Conservation (phyloP, 1,140 invertebrate genomes). For the Elymnias hypermnestra region DNA sequence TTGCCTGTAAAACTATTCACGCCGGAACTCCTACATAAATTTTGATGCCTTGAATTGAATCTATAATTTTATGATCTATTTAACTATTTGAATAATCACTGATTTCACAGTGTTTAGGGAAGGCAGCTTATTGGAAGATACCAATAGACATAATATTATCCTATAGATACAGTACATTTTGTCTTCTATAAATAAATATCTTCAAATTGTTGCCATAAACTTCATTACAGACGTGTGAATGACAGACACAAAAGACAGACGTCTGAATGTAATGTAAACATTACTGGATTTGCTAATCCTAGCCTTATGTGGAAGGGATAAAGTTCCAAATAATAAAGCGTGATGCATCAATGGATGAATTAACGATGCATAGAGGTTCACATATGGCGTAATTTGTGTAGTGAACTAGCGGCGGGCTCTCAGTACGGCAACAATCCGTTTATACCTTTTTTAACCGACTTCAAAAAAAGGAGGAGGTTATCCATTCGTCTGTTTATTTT, state of each 20-base stretch:
- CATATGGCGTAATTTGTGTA: slow-evolving; percentile 11
- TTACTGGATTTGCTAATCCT: neutral
- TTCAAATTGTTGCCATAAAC: neutral
- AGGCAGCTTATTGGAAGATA: too few species aligned
- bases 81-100: too few species aligned
- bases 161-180: too few species aligned
- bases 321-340: neutral
- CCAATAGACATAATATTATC: too few species aligned
- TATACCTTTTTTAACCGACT: too few species aligned
- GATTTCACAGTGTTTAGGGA: too few species aligned
- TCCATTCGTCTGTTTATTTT: too few species aligned
- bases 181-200: neutral
- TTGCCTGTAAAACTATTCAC: too few species aligned
- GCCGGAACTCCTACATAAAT: too few species aligned
- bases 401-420: neutral
- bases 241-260: slow-evolving; percentile 1
- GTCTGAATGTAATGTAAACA: neutral
- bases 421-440: neutral
- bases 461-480: too few species aligned
- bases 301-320: neutral
- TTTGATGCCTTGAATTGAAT: too few species aligned
- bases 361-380: slow-evolving; percentile 8
- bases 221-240: slow-evolving; percentile 1
- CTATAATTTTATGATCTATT: too few species aligned
- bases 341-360: slow-evolving; percentile 4